A percentile compares a stretch with the other conserved stretches of the same genome.
phyloP scores from a whole-genome alignment of 2,888 invertebrate species.

The Aleiodes testaceus region DNA sequence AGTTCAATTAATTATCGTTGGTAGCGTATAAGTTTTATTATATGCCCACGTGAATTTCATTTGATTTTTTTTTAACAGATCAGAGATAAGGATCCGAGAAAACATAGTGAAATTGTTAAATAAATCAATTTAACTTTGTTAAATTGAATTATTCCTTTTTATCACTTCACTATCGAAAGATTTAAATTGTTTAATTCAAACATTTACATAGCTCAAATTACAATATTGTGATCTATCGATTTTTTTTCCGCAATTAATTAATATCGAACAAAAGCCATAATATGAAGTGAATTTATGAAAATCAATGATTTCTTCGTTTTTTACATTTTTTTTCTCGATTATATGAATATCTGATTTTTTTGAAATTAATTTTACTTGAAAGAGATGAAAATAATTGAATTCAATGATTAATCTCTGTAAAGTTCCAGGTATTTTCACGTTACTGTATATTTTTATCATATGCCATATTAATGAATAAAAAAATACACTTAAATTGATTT shows the following conservation, averaged over 20 bases:
- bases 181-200: not conserved
- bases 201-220: not conserved
- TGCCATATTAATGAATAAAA: constrained; percentile 32
- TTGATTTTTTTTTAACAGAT: not conserved
- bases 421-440: constrained; percentile 3
- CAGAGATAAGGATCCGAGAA: not conserved
- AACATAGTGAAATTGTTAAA: not conserved
- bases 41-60: constrained; percentile 15
- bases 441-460: constrained; percentile 37
- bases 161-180: no score
- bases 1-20: constrained; percentile 14
- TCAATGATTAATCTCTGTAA: constrained; percentile 6
- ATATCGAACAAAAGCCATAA: not conserved
- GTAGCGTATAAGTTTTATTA: constrained; percentile 27
- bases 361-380: no score
- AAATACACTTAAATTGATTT: constrained; percentile 34
- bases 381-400: not conserved
- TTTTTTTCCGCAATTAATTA: not conserved
- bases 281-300: not conserved
- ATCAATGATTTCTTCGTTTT: constrained; percentile 3
- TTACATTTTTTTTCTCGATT: constrained; percentile 8
- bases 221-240: not conserved
- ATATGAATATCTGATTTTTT: not conserved
- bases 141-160: no score
- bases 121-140: no score